Conservation (phyloP, 1,140 invertebrate species). For the Neodiprion lecontei region DNA sequence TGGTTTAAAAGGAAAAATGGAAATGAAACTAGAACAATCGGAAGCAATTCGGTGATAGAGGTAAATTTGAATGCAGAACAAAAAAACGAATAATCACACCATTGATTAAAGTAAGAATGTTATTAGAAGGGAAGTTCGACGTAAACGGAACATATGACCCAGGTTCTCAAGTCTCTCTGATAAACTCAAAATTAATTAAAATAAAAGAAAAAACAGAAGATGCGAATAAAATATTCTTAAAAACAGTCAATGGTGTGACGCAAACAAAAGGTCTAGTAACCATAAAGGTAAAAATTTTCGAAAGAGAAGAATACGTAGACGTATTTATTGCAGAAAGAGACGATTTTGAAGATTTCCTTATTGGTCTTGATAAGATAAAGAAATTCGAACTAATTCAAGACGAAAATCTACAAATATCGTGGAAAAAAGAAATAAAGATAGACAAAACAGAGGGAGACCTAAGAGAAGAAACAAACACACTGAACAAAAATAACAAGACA, state of each 20-base stretch:
- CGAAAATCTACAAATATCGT: slow-evolving; percentile 30
- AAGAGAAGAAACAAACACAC: slow-evolving; percentile 23
- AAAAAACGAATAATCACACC: slow-evolving; percentile 33
- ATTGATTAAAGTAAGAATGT: slow-evolving; percentile 28
- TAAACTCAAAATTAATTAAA: slow-evolving; percentile 23
- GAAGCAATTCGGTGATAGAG: slow-evolving; percentile 27
- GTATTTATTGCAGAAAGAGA: slow-evolving; percentile 22
- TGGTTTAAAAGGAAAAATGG: slow-evolving; percentile 30
- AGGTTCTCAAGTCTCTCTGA: slow-evolving; percentile 22
- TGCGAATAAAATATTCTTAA: slow-evolving; percentile 23
- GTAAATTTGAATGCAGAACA: slow-evolving; percentile 21
- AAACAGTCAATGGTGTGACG: slow-evolving; percentile 27
- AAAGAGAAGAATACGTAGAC: slow-evolving; percentile 16
- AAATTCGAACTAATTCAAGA: slow-evolving; percentile 28
- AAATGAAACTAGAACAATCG: slow-evolving; percentile 15
- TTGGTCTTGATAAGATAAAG: slow-evolving; percentile 26
- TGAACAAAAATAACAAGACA: slow-evolving; percentile 18
- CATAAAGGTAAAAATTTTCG: slow-evolving; percentile 29
- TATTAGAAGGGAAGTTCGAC: slow-evolving; percentile 21
- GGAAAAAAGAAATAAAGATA: slow-evolving; percentile 17
- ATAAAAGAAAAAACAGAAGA: slow-evolving; percentile 23
- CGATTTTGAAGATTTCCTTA: slow-evolving; percentile 25
- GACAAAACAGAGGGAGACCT: too few relatives aligned
- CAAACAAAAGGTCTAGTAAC: slow-evolving; percentile 22
- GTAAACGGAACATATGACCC: slow-evolving; percentile 22